Evolutionary conservation across 1,140 invertebrate species (phyloP).

Genomic region (Octopus sinensis): DNA sequence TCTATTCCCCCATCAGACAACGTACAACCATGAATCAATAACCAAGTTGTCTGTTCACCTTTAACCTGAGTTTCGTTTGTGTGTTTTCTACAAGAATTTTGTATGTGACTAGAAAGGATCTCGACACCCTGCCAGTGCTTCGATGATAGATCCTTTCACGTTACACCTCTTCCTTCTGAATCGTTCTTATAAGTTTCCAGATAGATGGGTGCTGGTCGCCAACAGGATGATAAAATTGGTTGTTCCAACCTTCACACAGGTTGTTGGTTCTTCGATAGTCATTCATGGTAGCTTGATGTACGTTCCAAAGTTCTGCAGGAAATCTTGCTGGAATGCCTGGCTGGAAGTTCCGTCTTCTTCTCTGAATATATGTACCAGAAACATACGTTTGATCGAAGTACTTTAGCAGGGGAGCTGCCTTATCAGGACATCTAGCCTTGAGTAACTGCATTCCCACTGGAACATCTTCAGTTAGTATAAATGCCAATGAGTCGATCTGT

Average conservation of each 20-base stretch:
- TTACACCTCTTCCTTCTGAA: slow-evolving; percentile 24
- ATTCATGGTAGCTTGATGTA: slow-evolving; percentile 17
- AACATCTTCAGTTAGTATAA: slow-evolving; percentile 22
- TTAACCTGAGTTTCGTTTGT: no score
- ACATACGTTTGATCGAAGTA: slow-evolving; percentile 21
- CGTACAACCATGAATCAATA: no score
- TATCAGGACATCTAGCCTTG: neutral
- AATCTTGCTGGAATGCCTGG: neutral
- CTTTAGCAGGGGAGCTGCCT: slow-evolving; percentile 7
- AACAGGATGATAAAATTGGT: slow-evolving; percentile 15
- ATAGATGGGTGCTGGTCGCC: slow-evolving; percentile 22
- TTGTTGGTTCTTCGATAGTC: slow-evolving; percentile 23
- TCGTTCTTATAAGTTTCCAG: slow-evolving; percentile 16
- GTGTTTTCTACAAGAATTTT: no score
- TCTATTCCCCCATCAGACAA: no score
- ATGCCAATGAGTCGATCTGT: slow-evolving; percentile 24
- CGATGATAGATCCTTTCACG: no score
- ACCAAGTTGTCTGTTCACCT: no score
- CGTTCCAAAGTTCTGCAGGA: slow-evolving; percentile 22
- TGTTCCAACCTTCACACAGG: slow-evolving; percentile 24
- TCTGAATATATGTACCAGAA: slow-evolving; percentile 14
- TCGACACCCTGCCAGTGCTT: no score
- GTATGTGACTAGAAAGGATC: no score
- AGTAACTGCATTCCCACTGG: neutral
- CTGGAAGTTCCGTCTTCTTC: neutral